Base-by-base conservation (phyloP, 2,797 vertebrate species). In the Sebastes aleutianus region DNA sequence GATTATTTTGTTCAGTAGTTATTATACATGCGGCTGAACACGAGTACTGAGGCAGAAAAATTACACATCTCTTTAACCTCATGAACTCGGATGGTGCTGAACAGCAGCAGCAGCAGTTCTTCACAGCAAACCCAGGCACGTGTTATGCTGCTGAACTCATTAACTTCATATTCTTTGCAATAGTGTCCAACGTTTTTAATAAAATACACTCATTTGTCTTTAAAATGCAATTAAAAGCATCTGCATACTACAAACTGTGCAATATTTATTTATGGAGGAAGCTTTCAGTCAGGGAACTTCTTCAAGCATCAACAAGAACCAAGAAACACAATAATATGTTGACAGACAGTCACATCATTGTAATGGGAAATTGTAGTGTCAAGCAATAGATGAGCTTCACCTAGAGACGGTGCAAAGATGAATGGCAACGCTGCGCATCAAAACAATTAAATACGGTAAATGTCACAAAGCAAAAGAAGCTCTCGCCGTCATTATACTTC, bases 11-110 rank as follows among this genome's bases (percentile, higher is more conserved):
- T 76, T 69, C 65, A n/a, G n/a, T 22, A 53, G 61, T 54, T 66
- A 32, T 77, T 68, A 24, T 70, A 61, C 70, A 73, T 50, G 2
- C 4, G 29, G 61, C 56, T 39, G 78, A 66, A 76, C 59, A 76
- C 7, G 63, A 77, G 58, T 13, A 9, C 36, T 59, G 26, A 67
- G 64, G 36, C 79, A 67, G 53, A 83, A 20, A 83, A 79, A 78
- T 69, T 22, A 71, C 63, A 68, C 71, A 57, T 34, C 29, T 32
- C 9, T 75, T 87, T 78, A 80, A 47, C 65, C 65, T 65, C 1
- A 2, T 32, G 53, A 67, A 16, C 73, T 72, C 26, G 22, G 69
- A 66, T 67, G 32, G 5, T 72, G 36, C 36, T 63, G 47, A 34
- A 13, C 16, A 47, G 16, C 43, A 1, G 10, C 43, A 1, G 10